Evolutionary conservation across 2,888 invertebrate species (phyloP).

Genomic region (Dusona sp.): DNA sequence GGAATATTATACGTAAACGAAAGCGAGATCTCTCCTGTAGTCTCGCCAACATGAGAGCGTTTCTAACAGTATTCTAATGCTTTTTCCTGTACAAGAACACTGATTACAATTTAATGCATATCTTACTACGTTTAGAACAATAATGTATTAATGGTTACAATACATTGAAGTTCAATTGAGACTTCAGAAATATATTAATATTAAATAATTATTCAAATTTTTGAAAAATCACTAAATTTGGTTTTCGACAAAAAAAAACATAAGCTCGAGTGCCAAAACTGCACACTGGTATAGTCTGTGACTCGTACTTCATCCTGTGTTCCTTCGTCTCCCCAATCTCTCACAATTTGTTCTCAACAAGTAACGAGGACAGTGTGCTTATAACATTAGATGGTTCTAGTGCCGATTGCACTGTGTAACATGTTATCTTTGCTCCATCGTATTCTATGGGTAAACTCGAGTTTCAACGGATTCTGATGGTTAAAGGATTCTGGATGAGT

Average conservation of each 20-base stretch:
- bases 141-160: neutral
- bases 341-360: conserved; percentile 14
- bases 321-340: neutral
- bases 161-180: neutral
- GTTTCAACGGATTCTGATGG: conserved; percentile 52
- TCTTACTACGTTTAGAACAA: neutral
- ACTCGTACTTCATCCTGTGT: conserved; percentile 26
- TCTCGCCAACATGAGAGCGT: conserved; percentile 31
- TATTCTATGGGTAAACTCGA: conserved; percentile 23
- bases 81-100: conserved; percentile 37
- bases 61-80: conserved; percentile 32
- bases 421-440: conserved; percentile 38
- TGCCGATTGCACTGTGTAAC: neutral
- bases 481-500: conserved; percentile 30
- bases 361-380: conserved; percentile 1
- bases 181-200: neutral
- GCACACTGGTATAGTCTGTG: neutral
- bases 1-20: conserved; percentile 81
- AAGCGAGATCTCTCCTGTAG: conserved; percentile 33
- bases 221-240: neutral
- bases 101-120: neutral
- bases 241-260: neutral
- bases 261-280: conserved; percentile 3
- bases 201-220: neutral
- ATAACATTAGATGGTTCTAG: neutral